phyloP scores from a whole-genome alignment of 2,113 vertebrate genomes.

The Edolisoma coerulescens region DNA sequence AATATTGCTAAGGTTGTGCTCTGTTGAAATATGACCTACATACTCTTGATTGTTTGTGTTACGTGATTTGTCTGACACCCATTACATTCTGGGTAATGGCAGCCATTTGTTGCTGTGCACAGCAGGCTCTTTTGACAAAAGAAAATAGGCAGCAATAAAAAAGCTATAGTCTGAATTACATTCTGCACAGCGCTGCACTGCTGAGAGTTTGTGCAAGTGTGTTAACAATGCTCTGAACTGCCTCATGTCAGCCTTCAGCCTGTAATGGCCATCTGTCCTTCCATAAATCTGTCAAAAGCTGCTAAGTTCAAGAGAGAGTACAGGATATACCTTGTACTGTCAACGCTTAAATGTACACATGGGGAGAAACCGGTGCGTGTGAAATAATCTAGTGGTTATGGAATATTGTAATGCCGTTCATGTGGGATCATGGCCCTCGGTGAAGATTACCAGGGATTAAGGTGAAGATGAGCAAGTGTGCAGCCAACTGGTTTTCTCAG shows the following conservation, averaged over 20 bases:
- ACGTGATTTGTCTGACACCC: conserved; percentile 88
- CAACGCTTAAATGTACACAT: conserved; percentile 65
- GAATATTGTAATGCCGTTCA: conserved; percentile 48
- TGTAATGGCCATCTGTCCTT: conserved; percentile 94
- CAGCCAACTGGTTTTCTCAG: background rate
- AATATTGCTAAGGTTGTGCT: conserved; percentile 83
- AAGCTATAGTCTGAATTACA: conserved; percentile 85
- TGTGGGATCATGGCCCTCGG: conserved; percentile 46
- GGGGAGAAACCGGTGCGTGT: conserved; percentile 23
- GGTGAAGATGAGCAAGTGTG: conserved; percentile 20
- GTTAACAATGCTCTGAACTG: conserved; percentile 96
- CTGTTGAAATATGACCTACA: conserved; percentile 85
- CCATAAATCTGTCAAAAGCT: conserved; percentile 90
- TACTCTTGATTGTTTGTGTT: conserved; percentile 83
- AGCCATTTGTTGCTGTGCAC: conserved; percentile 90
- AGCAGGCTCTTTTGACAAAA: conserved; percentile 85
- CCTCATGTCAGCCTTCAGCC: conserved; percentile 94
- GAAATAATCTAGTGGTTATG: conserved; percentile 51
- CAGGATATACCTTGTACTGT: conserved; percentile 77
- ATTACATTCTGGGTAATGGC: conserved; percentile 90
- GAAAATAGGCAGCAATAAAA: conserved; percentile 87
- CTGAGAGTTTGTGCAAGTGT: conserved; percentile 94
- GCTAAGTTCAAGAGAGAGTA: conserved; percentile 77
- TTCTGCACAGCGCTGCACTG: conserved; percentile 77
- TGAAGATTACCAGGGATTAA: conserved; percentile 53